A percentile compares a stretch with the other conserved stretches of the same genome.
Evolutionary conservation across 1,140 invertebrate genomes (phyloP).

Genomic region (Nixonia krombeini): DNA sequence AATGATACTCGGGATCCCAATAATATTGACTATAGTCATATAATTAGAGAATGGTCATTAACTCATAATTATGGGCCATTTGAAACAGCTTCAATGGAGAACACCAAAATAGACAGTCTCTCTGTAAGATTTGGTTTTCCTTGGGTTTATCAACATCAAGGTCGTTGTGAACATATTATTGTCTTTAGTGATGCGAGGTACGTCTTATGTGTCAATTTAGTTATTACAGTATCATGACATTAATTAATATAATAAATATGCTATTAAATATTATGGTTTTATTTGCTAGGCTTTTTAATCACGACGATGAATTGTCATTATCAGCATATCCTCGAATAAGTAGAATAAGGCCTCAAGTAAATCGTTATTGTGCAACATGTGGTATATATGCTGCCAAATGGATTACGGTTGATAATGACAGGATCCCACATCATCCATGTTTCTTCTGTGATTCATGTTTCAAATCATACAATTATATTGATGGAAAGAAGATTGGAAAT

Average conservation of each 20-base stretch:
- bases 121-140: conserved; percentile 80
- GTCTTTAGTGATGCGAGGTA: conserved; percentile 81
- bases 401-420: conserved; percentile 73
- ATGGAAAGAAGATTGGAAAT: conserved; percentile 70
- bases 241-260: background rate
- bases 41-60: conserved; percentile 78
- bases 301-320: conserved; percentile 66
- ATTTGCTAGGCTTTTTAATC: conserved; percentile 72
- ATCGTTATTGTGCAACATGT: conserved; percentile 74
- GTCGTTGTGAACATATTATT: conserved; percentile 90
- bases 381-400: conserved; percentile 71
- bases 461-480: conserved; percentile 76
- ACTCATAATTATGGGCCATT: conserved; percentile 73
- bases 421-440: conserved; percentile 77
- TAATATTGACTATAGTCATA: conserved; percentile 77
- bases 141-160: conserved; percentile 89
- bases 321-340: conserved; percentile 73
- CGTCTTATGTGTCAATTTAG: too few species aligned
- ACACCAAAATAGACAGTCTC: conserved; percentile 76
- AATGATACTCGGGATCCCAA: conserved; percentile 77
- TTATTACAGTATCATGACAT: background rate
- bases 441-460: conserved; percentile 79
- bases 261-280: conserved; percentile 10
- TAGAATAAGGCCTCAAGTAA: conserved; percentile 61
- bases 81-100: conserved; percentile 75